Evolutionary conservation across 2,113 vertebrate genomes (phyloP).

Genomic region (Odobenus rosmarus): DNA sequence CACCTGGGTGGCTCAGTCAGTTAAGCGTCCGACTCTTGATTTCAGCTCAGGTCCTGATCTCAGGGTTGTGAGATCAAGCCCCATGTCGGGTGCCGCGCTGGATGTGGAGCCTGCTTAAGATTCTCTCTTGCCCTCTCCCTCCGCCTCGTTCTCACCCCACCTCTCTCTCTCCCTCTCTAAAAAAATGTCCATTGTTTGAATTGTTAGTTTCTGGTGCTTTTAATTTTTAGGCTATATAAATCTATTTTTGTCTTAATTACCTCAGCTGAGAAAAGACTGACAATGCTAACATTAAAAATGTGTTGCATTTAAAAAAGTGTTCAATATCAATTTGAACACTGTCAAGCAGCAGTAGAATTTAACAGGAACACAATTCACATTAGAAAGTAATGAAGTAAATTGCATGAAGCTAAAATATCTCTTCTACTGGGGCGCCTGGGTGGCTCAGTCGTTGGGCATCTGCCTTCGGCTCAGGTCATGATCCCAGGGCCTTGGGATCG

Average conservation of each 20-base stretch:
- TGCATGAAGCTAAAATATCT: neutral
- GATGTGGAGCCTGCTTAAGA: neutral
- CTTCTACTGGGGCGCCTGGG: neutral
- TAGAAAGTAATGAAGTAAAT: neutral
- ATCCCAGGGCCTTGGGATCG: too few relatives aligned
- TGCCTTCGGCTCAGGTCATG: too few relatives aligned
- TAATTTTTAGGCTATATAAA: conserved; percentile 51
- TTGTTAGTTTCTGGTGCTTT: conserved; percentile 43
- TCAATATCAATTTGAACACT: conserved; percentile 52
- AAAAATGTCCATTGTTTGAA: neutral
- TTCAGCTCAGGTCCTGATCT: neutral
- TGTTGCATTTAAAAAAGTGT: conserved; percentile 8
- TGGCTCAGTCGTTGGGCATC: too few relatives aligned
- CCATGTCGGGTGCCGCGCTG: neutral
- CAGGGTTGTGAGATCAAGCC: neutral
- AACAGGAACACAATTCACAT: conserved; percentile 17
- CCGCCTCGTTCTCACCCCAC: neutral
- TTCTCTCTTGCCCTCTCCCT: neutral
- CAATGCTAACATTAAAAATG: conserved; percentile 17
- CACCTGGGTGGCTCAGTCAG: neutral
- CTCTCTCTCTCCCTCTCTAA: neutral
- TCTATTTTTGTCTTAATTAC: conserved; percentile 61
- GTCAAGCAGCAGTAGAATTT: conserved; percentile 28
- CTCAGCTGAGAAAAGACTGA: conserved; percentile 22
- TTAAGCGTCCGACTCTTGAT: neutral